These are phyloP conservation scores for Furcifer pardalis DNA, from an alignment of 2,797 vertebrate species.

Conservation along the genomic window DNA sequence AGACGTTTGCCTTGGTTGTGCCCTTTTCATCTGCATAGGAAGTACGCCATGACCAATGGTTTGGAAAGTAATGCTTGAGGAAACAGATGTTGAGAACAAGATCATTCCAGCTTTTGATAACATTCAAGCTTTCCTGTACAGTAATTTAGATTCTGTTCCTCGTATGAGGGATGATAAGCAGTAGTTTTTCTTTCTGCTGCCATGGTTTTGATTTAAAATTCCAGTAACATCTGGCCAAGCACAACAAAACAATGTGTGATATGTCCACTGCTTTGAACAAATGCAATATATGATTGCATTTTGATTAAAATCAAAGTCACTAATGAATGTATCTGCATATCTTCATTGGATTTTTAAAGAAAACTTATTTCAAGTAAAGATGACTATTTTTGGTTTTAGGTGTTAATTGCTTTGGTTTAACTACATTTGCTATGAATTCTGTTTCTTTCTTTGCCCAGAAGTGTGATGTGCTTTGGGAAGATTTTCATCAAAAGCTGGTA, in stretches of 20 bases:
- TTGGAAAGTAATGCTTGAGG: not conserved
- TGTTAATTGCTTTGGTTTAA: constrained; percentile 36
- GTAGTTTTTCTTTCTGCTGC: not conserved
- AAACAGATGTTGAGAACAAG: not conserved
- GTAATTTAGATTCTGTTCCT: not conserved
- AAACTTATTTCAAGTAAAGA: not conserved
- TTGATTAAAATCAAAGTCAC: not conserved
- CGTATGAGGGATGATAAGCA: not conserved
- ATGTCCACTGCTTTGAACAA: not conserved
- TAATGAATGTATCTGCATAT: not conserved
- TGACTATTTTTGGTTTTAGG: not conserved
- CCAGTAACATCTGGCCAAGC: not conserved
- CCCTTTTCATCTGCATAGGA: not conserved
- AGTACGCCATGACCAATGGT: not conserved
- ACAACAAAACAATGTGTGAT: not conserved
- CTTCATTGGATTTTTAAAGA: not conserved
- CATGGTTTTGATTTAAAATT: not conserved
- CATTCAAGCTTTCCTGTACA: not conserved
- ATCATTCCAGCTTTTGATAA: not conserved
- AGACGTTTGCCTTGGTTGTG: not conserved
- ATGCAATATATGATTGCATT: not conserved
- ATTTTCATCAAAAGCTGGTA: constrained; percentile 96
- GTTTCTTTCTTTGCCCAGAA: constrained; percentile 78
- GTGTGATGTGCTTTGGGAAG: constrained; percentile 96
- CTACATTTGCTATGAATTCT: constrained; percentile 14